Conservation (phyloP, 2,888 invertebrate genomes). For the Amphiduros pacificus region DNA sequence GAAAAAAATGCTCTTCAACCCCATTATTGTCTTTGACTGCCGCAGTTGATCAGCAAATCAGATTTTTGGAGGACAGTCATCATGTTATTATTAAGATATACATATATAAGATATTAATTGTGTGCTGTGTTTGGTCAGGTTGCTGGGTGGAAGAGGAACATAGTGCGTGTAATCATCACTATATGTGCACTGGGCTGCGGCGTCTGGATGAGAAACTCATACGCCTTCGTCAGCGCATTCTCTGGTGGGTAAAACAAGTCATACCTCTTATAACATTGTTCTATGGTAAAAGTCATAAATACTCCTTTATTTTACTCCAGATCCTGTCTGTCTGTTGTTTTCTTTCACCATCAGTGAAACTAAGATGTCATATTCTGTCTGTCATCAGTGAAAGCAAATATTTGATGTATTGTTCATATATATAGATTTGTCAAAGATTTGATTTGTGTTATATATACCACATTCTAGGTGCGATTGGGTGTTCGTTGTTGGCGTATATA, state of each 20-base stretch:
- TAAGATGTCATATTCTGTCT: too few relatives aligned
- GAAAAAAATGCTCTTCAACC: too few relatives aligned
- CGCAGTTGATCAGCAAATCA: constrained; percentile 3
- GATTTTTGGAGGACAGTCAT: too few relatives aligned
- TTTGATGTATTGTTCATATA: too few relatives aligned
- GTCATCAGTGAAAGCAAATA: too few relatives aligned
- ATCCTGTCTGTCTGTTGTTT: too few relatives aligned
- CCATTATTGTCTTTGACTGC: neutral
- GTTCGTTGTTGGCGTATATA: constrained; percentile 50
- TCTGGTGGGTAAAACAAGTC: constrained; percentile 38
- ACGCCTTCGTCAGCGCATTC: constrained; percentile 53
- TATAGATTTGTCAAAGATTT: neutral
- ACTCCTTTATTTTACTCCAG: too few relatives aligned
- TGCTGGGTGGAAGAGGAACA: constrained; percentile 51
- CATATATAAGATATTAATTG: too few relatives aligned
- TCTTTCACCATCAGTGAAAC: too few relatives aligned
- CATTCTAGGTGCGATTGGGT: constrained; percentile 52
- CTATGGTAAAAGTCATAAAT: too few relatives aligned
- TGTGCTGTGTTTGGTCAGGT: constrained; percentile 39
- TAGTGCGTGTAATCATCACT: constrained; percentile 45
- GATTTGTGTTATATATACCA: constrained; percentile 1
- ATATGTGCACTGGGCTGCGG: constrained; percentile 42
- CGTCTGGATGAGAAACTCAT: constrained; percentile 46
- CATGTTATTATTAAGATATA: too few relatives aligned
- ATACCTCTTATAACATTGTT: too few relatives aligned